These are phyloP conservation scores for Penaeus japonicus DNA, from an alignment of 1,140 invertebrate species.

Conservation along the genomic window DNA sequence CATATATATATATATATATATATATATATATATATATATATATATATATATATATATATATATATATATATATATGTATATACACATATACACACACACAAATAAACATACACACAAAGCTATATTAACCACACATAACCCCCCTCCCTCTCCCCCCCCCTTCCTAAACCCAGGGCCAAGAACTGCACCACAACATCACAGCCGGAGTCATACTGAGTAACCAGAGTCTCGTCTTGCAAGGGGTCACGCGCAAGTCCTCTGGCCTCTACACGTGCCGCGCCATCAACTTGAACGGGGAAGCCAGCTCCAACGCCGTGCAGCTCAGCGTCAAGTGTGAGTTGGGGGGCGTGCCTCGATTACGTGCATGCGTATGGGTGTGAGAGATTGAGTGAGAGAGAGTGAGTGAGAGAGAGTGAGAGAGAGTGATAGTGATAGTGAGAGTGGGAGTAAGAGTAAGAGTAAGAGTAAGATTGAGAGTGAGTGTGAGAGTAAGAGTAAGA, in stretches of 20 bases:
- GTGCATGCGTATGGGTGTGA: neutral
- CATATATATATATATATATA: neutral
- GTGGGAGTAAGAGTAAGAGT: neutral
- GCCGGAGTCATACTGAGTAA: slow-evolving; percentile 45
- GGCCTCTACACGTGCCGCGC: slow-evolving; percentile 82
- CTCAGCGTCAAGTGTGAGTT: slow-evolving; percentile 76
- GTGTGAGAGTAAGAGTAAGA: neutral
- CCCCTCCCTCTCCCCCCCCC: no score
- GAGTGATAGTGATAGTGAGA: neutral
- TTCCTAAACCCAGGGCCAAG: neutral
- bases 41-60: neutral
- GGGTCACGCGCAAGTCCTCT: slow-evolving; percentile 59
- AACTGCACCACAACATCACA: neutral
- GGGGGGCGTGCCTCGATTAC: no score
- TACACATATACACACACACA: no score
- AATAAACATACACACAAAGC: no score
- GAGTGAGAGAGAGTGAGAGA: neutral
- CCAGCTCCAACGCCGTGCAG: slow-evolving; percentile 81
- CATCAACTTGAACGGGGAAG: slow-evolving; percentile 86
- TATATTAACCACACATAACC: no score
- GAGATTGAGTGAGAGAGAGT: neutral
- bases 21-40: neutral
- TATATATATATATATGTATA: no score
- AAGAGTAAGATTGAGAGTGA: neutral
- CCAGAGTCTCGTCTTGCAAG: slow-evolving; percentile 63